A percentile compares a stretch with the other conserved stretches of the same genome.
These are phyloP conservation scores for Halcyon badia DNA, from an alignment of 2,797 vertebrate species.

Conservation along the genomic window DNA sequence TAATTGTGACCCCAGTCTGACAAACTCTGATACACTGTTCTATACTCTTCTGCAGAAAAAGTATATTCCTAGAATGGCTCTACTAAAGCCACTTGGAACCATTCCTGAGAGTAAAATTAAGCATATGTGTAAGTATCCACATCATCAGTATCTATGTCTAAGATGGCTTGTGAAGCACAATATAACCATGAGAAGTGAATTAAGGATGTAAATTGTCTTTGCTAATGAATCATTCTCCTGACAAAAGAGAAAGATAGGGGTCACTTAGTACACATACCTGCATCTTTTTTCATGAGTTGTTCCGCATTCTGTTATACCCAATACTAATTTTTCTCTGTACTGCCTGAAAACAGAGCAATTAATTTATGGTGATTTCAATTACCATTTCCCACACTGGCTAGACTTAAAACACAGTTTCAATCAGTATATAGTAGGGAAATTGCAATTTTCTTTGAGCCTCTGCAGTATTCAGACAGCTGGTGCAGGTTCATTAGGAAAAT, in stretches of 20 bases:
- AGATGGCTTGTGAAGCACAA: background rate
- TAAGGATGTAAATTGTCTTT: conserved; percentile 3
- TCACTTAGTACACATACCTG: background rate
- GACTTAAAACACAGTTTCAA: conserved; percentile 40
- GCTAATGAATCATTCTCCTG: background rate
- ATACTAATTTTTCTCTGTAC: background rate
- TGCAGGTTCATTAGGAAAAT: conserved; percentile 47
- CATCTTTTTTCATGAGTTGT: background rate
- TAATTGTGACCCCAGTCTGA: background rate
- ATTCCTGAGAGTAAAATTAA: background rate
- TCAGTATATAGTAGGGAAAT: background rate
- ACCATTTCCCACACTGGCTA: background rate
- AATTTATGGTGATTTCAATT: conserved; percentile 53
- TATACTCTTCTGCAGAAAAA: background rate
- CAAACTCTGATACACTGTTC: background rate
- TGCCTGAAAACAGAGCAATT: conserved; percentile 37
- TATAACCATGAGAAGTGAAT: background rate
- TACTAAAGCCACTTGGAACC: background rate
- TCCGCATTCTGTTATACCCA: background rate
- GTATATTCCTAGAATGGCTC: background rate
- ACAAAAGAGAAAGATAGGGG: background rate
- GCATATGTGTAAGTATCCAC: background rate
- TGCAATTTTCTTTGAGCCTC: conserved; percentile 39
- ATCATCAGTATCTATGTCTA: background rate
- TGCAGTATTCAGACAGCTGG: conserved; percentile 20